Evolutionary conservation across 1,140 invertebrate genomes (phyloP), one percentile per base, ranked within the genome.

Genomic region (Neodiprion pinetum): DNA sequence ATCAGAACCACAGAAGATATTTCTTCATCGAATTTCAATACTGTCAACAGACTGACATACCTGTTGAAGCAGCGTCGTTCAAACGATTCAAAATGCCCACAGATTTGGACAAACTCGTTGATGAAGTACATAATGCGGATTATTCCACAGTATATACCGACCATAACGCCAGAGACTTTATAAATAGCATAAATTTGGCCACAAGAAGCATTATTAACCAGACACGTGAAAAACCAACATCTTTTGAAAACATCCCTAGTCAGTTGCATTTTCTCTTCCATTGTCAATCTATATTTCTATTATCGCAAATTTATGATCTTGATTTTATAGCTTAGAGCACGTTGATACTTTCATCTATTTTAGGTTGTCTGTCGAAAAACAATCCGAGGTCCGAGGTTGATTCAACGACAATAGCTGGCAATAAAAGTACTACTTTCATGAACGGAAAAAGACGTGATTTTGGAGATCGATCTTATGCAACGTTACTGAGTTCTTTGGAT

Each of bases 11-110:
- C 9, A 88, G 86, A 73, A 80, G 80, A n/a, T 87, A 85, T 74
- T 86, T 85, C 48, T 69, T 81, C 7, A 53, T 89, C 14, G 79
- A 87, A 21, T 81, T 89, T 74, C 87, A 87, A 2, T 89, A 89
- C 71, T 88, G 86, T 28, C 82, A 80, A 14, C 9, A 74, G n/a
- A 78, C 82, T 0, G 81, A 87, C 67, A 73, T 89, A 40, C 88
- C 87, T 1, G 81, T 84, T 67, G 88, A 89, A 71, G 82, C 83
- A 8, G 73, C 79, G 12, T 76, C 84, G 1, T 83, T 88, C 8
- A 84, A 82, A 72, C 75, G 79, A 50, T 84, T 88, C 68, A 77
- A 17, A 0, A 76, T 89, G 61, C 86, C 87, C 0, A 80, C 85
- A 7, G 82, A 88, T 10, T 75, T 88, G 12, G 70, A 81, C 1